Evolutionary conservation across 2,113 vertebrate species (phyloP).

Genomic region (Actinemys pallida): DNA sequence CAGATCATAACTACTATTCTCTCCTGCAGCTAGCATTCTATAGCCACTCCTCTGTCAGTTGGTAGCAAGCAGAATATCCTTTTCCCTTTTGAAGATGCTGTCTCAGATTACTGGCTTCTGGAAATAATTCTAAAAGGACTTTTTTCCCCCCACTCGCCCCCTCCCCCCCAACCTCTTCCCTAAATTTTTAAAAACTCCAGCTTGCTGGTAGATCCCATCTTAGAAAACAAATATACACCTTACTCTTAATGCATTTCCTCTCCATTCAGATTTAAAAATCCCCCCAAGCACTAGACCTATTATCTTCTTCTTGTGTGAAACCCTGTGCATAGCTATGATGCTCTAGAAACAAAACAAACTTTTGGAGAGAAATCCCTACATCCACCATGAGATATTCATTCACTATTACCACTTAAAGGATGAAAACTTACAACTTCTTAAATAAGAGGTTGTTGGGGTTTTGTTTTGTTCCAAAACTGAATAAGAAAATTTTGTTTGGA

Average conservation of each 20-base stretch:
- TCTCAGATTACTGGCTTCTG: slow-evolving; percentile 47
- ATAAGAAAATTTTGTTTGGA: not conserved
- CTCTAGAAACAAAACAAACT: not conserved
- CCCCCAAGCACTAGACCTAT: not conserved
- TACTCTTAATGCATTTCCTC: slow-evolving; percentile 29
- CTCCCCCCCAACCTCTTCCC: not conserved
- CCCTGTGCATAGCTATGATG: not conserved
- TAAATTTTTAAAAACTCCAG: not conserved
- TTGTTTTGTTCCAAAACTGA: not conserved
- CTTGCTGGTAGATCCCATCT: not conserved
- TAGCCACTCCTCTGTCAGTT: not conserved
- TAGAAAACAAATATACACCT: not conserved
- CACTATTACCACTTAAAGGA: not conserved
- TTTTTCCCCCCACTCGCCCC: not conserved
- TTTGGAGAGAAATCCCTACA: not conserved
- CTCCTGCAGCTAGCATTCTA: not conserved
- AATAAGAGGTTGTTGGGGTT: not conserved
- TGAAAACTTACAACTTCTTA: not conserved
- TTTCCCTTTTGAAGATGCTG: slow-evolving; percentile 33
- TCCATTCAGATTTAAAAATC: slow-evolving; percentile 25
- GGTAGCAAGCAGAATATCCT: slow-evolving; percentile 48
- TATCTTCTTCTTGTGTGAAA: rapidly evolving
- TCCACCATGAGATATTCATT: not conserved
- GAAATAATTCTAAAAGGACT: not conserved
- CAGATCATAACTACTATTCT: slow-evolving; percentile 23